A percentile compares a stretch with the other conserved stretches of the same genome.
phyloP scores from a whole-genome alignment of 2,113 vertebrate genomes.

The Enhydra lutris region DNA sequence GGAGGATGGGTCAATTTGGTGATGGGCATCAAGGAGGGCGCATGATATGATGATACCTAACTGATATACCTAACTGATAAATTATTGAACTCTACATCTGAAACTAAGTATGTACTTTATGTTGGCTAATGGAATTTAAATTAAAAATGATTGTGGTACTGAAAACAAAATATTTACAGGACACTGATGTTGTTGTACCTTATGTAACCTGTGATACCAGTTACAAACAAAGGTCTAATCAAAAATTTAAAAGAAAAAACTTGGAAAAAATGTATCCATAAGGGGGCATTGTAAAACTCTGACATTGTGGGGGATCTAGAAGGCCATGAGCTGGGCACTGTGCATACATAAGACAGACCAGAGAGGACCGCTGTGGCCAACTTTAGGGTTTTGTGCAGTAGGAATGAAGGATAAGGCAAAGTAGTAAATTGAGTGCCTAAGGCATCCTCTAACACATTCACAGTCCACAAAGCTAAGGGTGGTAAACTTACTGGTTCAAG shows the following conservation, averaged over 20 bases:
- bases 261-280: background rate
- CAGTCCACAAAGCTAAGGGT: background rate
- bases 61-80: too few species aligned
- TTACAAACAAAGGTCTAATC: background rate
- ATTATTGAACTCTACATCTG: too few species aligned
- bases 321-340: background rate
- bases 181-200: background rate
- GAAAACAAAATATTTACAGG: background rate
- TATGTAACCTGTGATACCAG: background rate
- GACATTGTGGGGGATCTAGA: background rate
- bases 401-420: background rate
- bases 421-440: background rate
- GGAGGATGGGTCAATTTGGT: too few species aligned
- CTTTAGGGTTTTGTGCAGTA: background rate
- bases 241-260: background rate
- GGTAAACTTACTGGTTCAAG: background rate
- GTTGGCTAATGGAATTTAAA: too few species aligned
- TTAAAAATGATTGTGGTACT: too few species aligned
- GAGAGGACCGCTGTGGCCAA: background rate
- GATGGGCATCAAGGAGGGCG: too few species aligned
- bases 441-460: accelerated
- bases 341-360: accelerated
- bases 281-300: background rate
- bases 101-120: too few species aligned
- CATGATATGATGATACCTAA: too few species aligned